Evolutionary conservation across 2,888 invertebrate species (phyloP).

Genomic region (Oxyteleia sp.): DNA sequence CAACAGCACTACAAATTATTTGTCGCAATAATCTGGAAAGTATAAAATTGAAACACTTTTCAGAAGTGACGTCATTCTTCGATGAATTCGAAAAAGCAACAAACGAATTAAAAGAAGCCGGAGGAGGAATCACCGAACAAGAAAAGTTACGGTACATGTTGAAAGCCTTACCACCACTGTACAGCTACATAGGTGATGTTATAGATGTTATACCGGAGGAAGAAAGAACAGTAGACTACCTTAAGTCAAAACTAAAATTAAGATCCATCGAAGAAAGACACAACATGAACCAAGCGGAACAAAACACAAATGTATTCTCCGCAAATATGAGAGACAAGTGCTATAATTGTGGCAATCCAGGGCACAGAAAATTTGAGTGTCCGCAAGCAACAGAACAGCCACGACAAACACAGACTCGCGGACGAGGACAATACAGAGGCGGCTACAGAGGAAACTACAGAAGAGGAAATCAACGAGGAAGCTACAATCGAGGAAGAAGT

Average conservation of each 20-base stretch:
- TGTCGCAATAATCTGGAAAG: slow-evolving; percentile 63
- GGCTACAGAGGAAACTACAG: neutral
- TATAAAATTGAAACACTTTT: slow-evolving; percentile 67
- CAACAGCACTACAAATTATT: slow-evolving; percentile 72
- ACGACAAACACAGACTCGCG: neutral
- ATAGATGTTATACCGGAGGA: slow-evolving; percentile 74
- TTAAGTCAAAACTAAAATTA: slow-evolving; percentile 75
- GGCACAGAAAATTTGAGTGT: slow-evolving; percentile 32
- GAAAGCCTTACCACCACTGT: slow-evolving; percentile 73
- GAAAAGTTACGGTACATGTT: slow-evolving; percentile 78
- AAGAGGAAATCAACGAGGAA: slow-evolving; percentile 17
- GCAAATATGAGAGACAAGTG: slow-evolving; percentile 27
- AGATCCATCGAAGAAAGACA: slow-evolving; percentile 60
- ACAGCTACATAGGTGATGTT: slow-evolving; percentile 78
- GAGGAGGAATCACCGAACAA: slow-evolving; percentile 56
- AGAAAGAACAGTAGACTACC: slow-evolving; percentile 76
- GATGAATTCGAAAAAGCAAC: slow-evolving; percentile 74
- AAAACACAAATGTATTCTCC: neutral
- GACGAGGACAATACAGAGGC: neutral
- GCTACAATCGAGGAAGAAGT: slow-evolving; percentile 20
- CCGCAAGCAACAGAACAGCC: slow-evolving; percentile 8
- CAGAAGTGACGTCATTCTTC: slow-evolving; percentile 68
- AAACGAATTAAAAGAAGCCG: slow-evolving; percentile 72
- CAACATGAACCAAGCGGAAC: slow-evolving; percentile 38
- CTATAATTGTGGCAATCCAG: slow-evolving; percentile 35